Evolutionary conservation across 2,113 vertebrate species (phyloP).

Genomic region (Centrocercus urophasianus): DNA sequence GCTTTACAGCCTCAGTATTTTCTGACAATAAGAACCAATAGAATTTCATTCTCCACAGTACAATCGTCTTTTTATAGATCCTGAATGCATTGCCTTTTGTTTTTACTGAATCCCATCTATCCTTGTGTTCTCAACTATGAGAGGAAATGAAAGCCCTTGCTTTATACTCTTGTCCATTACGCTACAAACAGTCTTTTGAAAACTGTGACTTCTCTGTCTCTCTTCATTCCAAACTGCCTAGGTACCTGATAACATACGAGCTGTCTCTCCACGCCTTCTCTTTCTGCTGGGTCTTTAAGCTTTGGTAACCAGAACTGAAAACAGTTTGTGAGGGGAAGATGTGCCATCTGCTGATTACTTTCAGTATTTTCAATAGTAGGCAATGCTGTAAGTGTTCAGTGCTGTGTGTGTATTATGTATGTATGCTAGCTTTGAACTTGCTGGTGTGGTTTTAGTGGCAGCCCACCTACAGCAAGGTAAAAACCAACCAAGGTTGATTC

Average conservation of each 20-base stretch:
- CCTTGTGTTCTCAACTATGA: not conserved
- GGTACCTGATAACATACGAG: not conserved
- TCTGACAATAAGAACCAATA: not conserved
- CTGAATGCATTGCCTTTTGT: slow-evolving; percentile 50
- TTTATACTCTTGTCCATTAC: not conserved
- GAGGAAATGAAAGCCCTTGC: not conserved
- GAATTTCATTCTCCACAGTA: not conserved
- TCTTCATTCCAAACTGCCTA: not conserved
- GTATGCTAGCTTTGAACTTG: not conserved
- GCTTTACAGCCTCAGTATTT: not conserved
- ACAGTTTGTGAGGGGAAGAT: not conserved
- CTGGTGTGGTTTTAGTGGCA: not conserved
- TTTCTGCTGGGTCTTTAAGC: not conserved
- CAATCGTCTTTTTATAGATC: slow-evolving; percentile 14
- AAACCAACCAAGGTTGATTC: not conserved
- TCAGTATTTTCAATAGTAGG: not conserved
- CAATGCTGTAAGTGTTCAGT: not conserved
- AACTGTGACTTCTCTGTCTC: not conserved
- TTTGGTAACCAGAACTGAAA: not conserved
- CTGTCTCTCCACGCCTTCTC: not conserved
- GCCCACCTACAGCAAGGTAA: not conserved
- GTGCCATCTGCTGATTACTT: slow-evolving; percentile 11
- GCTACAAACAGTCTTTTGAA: not conserved
- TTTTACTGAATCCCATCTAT: slow-evolving; percentile 18
- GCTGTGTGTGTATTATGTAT: not conserved